A percentile compares a stretch with the other conserved stretches of the same genome.
These are phyloP conservation scores for Olivierus martensii DNA, from an alignment of 1,140 invertebrate species.

Conservation along the genomic window DNA sequence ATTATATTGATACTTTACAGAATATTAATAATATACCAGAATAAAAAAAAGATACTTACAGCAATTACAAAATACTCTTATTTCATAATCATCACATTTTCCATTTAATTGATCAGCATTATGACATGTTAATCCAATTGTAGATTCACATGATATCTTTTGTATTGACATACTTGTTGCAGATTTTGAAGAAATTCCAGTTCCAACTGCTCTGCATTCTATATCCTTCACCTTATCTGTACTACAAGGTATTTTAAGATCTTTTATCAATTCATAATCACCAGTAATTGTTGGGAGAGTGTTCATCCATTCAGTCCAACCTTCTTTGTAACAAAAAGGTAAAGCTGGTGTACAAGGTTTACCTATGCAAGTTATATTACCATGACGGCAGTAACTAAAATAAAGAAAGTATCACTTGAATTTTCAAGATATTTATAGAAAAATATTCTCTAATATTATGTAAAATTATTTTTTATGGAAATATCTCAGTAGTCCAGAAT, in stretches of 20 bases:
- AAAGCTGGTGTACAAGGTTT: conserved; percentile 8
- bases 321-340: conserved; percentile 39
- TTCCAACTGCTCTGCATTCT: conserved; percentile 50
- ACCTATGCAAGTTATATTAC: conserved; percentile 6
- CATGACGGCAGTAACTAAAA: conserved; percentile 12
- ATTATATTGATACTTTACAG: too few species aligned
- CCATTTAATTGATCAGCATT: conserved; percentile 24
- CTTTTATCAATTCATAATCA: conserved; percentile 6
- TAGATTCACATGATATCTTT: conserved; percentile 27
- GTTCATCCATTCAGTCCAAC: conserved; percentile 64
- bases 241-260: conserved; percentile 33
- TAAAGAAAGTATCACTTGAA: too few species aligned
- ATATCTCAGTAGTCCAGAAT: too few species aligned
- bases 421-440: too few species aligned
- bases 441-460: too few species aligned
- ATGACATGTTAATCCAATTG: conserved; percentile 28
- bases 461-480: too few species aligned
- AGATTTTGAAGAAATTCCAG: conserved; percentile 44
- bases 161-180: conserved; percentile 33
- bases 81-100: conserved; percentile 12
- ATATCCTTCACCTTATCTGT: conserved; percentile 49
- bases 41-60: too few species aligned
- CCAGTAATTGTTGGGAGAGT: conserved; percentile 17
- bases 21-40: too few species aligned
- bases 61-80: conserved; percentile 11